phyloP scores from a whole-genome alignment of 2,113 vertebrate genomes.

The Struthidea cinerea region DNA sequence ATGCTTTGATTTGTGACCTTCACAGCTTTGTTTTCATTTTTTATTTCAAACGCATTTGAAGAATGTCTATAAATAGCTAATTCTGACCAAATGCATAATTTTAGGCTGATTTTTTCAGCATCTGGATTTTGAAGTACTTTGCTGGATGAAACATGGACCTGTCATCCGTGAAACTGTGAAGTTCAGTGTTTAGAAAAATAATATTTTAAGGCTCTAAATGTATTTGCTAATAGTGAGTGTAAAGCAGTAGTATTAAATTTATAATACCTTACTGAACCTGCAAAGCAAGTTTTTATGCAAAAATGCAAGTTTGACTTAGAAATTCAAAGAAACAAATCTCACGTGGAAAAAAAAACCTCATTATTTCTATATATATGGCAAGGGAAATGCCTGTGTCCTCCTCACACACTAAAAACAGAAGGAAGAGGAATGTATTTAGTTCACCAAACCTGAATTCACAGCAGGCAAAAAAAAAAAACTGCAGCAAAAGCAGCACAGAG shows the following conservation, averaged over 20 bases:
- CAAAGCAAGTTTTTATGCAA: not conserved
- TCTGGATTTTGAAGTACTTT: conserved; percentile 17
- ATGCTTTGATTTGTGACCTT: not conserved
- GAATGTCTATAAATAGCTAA: conserved; percentile 40
- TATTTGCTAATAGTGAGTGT: not conserved
- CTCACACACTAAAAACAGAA: not conserved
- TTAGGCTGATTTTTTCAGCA: conserved; percentile 17
- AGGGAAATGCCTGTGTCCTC: not conserved
- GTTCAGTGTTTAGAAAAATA: not conserved
- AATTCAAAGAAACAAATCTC: not conserved
- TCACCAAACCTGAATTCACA: not conserved
- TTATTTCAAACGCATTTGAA: conserved; percentile 32
- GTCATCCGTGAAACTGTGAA: not conserved
- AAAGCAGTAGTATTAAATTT: not conserved
- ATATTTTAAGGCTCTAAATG: not conserved
- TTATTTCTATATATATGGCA: not conserved
- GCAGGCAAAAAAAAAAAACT: not conserved
- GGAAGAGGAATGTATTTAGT: not conserved
- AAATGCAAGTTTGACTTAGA: not conserved
- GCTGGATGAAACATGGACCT: not conserved
- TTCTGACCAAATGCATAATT: not conserved
- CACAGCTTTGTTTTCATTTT: not conserved
- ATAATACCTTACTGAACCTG: not conserved
- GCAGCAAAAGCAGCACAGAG: not conserved
- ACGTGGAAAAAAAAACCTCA: not conserved